phyloP scores from a whole-genome alignment of 2,888 invertebrate genomes.

The Drosophila multiciliata region DNA sequence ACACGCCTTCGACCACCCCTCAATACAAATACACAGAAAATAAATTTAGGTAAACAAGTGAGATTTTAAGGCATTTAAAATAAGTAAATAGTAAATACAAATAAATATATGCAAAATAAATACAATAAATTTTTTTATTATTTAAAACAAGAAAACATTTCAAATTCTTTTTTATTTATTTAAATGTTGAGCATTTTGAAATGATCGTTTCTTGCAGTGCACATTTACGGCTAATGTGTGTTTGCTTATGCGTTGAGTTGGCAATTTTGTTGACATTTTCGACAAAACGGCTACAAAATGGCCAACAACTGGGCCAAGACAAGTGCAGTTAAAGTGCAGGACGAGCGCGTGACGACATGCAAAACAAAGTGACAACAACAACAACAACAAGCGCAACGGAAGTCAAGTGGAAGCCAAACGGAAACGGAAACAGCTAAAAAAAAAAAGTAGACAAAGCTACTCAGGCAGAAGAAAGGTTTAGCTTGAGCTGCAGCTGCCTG shows the following conservation, averaged over 20 bases:
- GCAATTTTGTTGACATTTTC: conserved; percentile 77
- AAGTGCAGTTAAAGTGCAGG: conserved; percentile 75
- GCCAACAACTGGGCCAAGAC: conserved; percentile 56
- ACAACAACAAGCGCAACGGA: conserved; percentile 29
- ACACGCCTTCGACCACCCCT: neutral
- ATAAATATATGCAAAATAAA: neutral
- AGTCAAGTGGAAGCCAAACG: conserved; percentile 66
- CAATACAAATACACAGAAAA: neutral
- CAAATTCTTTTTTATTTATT: neutral
- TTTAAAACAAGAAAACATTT: neutral
- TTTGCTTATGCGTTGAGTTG: conserved; percentile 33
- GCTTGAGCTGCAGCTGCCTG: neutral
- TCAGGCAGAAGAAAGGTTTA: neutral
- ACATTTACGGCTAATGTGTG: conserved; percentile 60
- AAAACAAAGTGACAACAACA: conserved; percentile 52
- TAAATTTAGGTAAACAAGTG: neutral
- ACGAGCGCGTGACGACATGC: conserved; percentile 76
- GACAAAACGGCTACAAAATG: conserved; percentile 76
- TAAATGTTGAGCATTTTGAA: neutral
- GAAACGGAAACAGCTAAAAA: conserved; percentile 66
- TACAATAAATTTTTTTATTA: neutral
- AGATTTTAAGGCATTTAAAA: neutral
- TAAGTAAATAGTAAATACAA: neutral
- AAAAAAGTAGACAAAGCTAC: conserved; percentile 2
- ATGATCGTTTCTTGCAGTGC: conserved; percentile 1